Percentiles rank a stretch among this genome's conserved stretches.
These are phyloP conservation scores for Griposia aprilina DNA, from an alignment of 2,888 invertebrate species.

Conservation along the genomic window DNA sequence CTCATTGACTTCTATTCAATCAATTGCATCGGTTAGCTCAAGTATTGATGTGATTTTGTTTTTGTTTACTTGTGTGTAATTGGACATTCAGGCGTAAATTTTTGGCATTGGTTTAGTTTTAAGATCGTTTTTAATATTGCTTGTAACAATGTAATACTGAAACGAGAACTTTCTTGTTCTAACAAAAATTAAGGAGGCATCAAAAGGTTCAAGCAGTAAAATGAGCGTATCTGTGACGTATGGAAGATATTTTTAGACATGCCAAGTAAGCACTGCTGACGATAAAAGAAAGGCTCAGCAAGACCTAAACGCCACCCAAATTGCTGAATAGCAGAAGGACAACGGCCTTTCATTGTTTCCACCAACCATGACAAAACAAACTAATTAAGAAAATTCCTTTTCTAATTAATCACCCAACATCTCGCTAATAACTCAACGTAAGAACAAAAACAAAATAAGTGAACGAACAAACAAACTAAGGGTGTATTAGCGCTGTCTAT, in stretches of 20 bases:
- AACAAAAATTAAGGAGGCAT: not conserved
- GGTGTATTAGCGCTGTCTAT: constrained; percentile 62
- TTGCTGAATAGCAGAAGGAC: not conserved
- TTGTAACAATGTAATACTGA: not conserved
- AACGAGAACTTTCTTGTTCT: not conserved
- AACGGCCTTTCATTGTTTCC: constrained; percentile 16
- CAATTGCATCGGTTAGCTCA: constrained; percentile 37
- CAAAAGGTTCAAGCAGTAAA: not conserved
- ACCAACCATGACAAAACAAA: constrained; percentile 46
- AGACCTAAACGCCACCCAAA: not conserved
- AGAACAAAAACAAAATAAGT: constrained; percentile 61
- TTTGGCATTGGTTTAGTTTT: not conserved
- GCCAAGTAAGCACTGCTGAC: not conserved
- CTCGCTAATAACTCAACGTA: constrained; percentile 48
- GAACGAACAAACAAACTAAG: constrained; percentile 58
- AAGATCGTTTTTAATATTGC: not conserved
- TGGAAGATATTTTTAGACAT: constrained; percentile 3
- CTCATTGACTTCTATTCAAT: constrained; percentile 58
- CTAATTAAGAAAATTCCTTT: constrained; percentile 54
- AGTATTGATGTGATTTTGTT: constrained; percentile 31
- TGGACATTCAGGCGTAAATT: not conserved
- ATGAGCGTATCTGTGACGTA: not conserved
- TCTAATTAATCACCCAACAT: constrained; percentile 53
- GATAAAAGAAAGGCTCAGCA: not conserved
- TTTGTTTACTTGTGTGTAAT: not conserved